Conservation (phyloP, 2,113 vertebrate species). For the Tichodroma muraria region DNA sequence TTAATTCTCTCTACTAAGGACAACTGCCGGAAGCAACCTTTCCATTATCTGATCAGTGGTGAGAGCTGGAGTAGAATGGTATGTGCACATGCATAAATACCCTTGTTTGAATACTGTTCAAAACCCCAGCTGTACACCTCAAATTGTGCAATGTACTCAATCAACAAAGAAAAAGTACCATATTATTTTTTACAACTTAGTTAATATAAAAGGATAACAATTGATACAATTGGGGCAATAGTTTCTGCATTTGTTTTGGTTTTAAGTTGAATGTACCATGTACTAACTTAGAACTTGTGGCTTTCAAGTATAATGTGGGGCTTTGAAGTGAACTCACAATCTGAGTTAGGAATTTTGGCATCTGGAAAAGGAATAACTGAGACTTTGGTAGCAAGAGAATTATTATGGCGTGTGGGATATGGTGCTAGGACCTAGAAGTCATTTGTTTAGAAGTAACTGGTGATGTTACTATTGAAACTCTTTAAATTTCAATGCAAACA, state of each 20-base stretch:
- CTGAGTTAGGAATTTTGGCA: background rate
- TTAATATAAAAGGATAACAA: background rate
- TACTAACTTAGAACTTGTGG: background rate
- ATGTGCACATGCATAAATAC: background rate
- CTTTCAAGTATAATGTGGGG: background rate
- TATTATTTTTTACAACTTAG: background rate
- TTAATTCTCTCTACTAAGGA: background rate
- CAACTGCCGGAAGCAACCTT: background rate
- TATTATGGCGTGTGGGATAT: background rate
- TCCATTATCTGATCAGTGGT: background rate
- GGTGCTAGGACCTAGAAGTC: background rate
- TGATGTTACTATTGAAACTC: background rate
- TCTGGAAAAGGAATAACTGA: background rate
- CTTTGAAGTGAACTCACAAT: background rate
- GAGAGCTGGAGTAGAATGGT: background rate
- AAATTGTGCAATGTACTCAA: background rate
- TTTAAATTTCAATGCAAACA: background rate
- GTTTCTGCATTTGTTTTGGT: background rate
- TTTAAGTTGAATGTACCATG: background rate
- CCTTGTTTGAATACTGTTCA: background rate
- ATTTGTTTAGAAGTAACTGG: background rate
- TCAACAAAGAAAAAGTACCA: background rate
- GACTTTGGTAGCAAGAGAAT: background rate
- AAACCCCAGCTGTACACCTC: background rate
- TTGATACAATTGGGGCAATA: background rate